Conservation (phyloP, 1,140 invertebrate species). For the Solenopsis fugax region DNA sequence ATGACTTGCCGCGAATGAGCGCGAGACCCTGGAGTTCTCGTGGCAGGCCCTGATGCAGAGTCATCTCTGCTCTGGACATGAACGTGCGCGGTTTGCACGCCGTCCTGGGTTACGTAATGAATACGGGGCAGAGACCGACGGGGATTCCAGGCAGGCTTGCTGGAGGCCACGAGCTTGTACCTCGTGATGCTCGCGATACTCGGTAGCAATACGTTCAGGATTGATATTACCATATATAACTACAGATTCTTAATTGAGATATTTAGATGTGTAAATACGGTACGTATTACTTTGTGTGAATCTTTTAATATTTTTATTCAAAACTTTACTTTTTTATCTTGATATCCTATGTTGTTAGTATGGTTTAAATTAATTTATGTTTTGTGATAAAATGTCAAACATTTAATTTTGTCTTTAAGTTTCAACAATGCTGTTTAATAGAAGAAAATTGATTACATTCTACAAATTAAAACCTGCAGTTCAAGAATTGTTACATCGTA, state of each 20-base stretch:
- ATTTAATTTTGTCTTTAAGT: constrained; percentile 72
- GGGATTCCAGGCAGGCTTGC: constrained; percentile 82
- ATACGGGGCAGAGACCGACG: constrained; percentile 83
- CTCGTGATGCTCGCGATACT: constrained; percentile 86
- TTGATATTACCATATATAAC: constrained; percentile 93
- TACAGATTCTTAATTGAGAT: constrained; percentile 93
- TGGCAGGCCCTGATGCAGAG: constrained; percentile 88
- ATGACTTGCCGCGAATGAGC: constrained; percentile 77
- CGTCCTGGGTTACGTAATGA: constrained; percentile 86
- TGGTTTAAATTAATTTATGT: background rate
- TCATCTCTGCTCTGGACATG: constrained; percentile 84
- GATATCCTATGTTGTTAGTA: background rate
- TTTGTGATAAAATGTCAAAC: background rate
- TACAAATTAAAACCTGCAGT: constrained; percentile 95
- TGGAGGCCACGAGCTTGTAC: constrained; percentile 86
- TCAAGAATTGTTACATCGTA: constrained; percentile 94
- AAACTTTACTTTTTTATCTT: no score
- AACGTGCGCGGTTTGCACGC: constrained; percentile 86
- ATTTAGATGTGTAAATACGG: constrained; percentile 94
- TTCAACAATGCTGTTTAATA: constrained; percentile 93
- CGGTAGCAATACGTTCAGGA: constrained; percentile 88
- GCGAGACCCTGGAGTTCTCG: constrained; percentile 80
- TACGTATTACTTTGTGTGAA: constrained; percentile 84
- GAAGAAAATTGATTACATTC: constrained; percentile 95
- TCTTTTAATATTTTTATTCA: background rate